Conservation (phyloP, 2,113 vertebrate species). For the Desmodus rotundus region DNA sequence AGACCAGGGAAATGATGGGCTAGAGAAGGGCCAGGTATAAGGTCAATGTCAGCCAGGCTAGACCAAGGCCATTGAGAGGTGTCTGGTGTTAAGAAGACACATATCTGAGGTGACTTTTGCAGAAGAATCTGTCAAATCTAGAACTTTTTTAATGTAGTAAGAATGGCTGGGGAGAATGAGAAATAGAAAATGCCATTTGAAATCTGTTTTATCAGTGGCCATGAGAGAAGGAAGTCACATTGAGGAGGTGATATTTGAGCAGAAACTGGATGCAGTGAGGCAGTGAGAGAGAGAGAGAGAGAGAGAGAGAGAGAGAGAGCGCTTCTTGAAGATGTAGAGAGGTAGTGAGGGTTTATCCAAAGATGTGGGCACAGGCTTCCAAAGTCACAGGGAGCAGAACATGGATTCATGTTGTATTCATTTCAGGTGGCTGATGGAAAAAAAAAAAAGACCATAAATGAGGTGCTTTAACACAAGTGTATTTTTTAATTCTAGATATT, state of each 20-base stretch:
- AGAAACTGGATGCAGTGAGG: neutral
- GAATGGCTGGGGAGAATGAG: too few species aligned
- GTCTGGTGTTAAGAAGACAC: too few species aligned
- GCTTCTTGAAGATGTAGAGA: fast-evolving
- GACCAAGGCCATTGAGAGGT: neutral
- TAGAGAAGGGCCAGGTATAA: neutral
- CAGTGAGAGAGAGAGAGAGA: neutral
- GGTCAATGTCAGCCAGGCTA: neutral
- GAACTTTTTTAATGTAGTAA: too few species aligned
- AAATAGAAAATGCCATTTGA: fast-evolving
- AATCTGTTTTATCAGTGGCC: neutral
- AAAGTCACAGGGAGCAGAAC: neutral
- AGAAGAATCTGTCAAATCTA: fast-evolving
- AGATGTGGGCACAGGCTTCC: neutral
- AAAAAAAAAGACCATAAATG: neutral
- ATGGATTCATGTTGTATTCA: fast-evolving
- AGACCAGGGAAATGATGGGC: neutral
- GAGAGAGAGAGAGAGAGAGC: neutral
- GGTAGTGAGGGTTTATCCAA: too few species aligned
- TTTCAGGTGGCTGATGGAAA: neutral
- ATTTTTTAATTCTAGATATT: too few species aligned
- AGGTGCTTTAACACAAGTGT: neutral
- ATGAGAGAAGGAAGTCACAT: neutral
- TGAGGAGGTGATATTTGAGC: neutral
- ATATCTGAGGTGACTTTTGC: neutral